Base-by-base conservation (phyloP, 2,113 vertebrate genomes). In the Tachysurus fulvidraco region DNA sequence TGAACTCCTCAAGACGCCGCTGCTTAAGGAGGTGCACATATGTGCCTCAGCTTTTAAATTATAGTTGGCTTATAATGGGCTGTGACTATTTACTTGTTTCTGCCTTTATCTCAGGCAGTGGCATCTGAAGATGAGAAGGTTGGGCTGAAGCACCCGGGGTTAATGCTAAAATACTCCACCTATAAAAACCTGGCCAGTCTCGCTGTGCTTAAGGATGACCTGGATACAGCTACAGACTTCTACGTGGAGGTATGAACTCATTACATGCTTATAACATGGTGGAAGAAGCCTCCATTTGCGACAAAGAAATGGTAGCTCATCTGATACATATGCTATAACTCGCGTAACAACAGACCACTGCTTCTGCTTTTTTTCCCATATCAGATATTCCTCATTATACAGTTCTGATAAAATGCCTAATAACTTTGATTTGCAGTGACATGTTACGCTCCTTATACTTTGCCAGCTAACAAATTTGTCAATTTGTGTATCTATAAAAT, bases 111-210 rank as follows among this genome's bases (percentile, higher is more conserved):
- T 14, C 84, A 99, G 98, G 98, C 97, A 2, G 92, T 97, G 92
- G 94, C 96, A 4, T 96, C 97, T 1, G 97, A 97, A 50, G 97
- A 98, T 92, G 97, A 99, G 92, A 96, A 95, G 83, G 96, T 98
- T 71, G 98, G 97, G 5, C 92, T 98, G 90, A 99, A 98, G 84
- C 97, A 98, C 90, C 98, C 98, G 0, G 98, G 98, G 8, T 92
- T 99, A 89, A 98, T 99, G 96, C 92, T 99, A 82, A 99, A 99
- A 87, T 99, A 99, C 87, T 99, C 98, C 52, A 99, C 98, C 0
- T 99, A 97, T 84, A 99, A 99, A 92, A 99, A 99, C 93, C 90
- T 99, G 85, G 98, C 97, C 2, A 98, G 96, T 79, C 93, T 99
- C 91, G 93, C 98, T 28, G 96, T 95, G 2, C 95, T 95, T 5